A percentile compares a stretch with the other conserved stretches of the same genome.
phyloP scores from a whole-genome alignment of 2,113 vertebrate species.

The Trichomycterus rosablanca region DNA sequence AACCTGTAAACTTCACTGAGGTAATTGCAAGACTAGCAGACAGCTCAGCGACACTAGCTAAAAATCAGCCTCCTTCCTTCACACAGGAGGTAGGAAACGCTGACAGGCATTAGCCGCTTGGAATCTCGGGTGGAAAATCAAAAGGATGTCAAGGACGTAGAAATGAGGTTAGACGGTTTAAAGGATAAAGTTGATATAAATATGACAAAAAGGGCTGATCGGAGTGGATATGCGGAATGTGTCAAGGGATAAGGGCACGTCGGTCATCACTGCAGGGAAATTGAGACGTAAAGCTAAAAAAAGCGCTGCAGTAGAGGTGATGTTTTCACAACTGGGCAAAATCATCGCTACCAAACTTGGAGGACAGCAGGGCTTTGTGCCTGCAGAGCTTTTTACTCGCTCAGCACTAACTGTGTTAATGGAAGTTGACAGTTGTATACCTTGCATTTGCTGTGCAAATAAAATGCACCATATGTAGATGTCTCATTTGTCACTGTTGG shows the following conservation, averaged over 20 bases:
- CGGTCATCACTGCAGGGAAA: too few relatives aligned
- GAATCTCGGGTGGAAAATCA: not conserved
- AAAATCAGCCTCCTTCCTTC: conserved; percentile 47
- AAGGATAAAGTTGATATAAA: conserved; percentile 13
- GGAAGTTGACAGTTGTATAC: too few relatives aligned
- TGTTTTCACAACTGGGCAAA: too few relatives aligned
- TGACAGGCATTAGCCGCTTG: conserved; percentile 8
- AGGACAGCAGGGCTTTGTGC: too few relatives aligned
- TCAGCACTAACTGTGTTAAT: too few relatives aligned
- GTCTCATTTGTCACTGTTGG: too few relatives aligned
- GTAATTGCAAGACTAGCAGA: conserved; percentile 44
- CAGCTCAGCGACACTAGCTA: conserved; percentile 37
- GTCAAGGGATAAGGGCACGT: conserved; percentile 1
- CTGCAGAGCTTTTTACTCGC: too few relatives aligned
- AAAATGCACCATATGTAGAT: too few relatives aligned
- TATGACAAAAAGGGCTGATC: conserved; percentile 16
- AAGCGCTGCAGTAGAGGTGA: too few relatives aligned
- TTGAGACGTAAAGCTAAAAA: too few relatives aligned
- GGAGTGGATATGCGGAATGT: conserved; percentile 7
- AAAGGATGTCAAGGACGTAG: not conserved
- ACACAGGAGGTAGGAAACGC: conserved; percentile 1
- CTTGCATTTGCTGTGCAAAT: too few relatives aligned
- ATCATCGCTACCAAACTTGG: too few relatives aligned
- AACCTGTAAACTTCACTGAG: conserved; percentile 32
- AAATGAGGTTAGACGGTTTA: not conserved